Base-by-base conservation (phyloP, 2,888 invertebrate genomes). In the Mamestra brassicae region DNA sequence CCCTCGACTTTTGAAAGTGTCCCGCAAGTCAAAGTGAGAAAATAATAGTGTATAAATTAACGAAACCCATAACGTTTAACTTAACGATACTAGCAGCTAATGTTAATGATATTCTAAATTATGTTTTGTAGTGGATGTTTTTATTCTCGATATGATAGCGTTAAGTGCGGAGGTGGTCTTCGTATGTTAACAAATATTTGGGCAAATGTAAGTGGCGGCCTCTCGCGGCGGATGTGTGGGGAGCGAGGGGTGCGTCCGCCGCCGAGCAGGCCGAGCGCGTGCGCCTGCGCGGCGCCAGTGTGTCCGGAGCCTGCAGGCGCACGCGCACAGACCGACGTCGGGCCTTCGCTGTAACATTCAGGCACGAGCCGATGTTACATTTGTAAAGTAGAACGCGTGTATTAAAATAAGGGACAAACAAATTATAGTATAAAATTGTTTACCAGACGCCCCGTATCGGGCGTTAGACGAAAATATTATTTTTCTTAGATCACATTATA, bases 401-500 rank as follows among this genome's bases (percentile, higher is more conserved):
- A 89, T 89, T 92, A 92, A 89, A 85, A 85, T 95, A 94, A 95
- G 94, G 89, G 90, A 95, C 92, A 95, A 95, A 95, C 95, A 95
- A 96, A 95, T 94, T 93, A 94, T 96, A 95, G 95, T 94, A 94
- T 95, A 94, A 94, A 95, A 94, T 96, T 95, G 95, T 95, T 96
- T 95, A 95, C 94, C 93, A 95, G 90, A 90, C 94, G 94, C 92
- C 92, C 92, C 90, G 84, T 87, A 89, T 76, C 88, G 93, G 94
- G 94, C 90, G 94, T 93, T 96, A 96, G 96, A 94, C 95, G 95
- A 95, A 95, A 94, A 96, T 96, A 96, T 96, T 96, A 96, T 96
- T 96, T 96, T 96, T 96, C 96, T 96, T 96, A 96, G 96, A 96
- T 95, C 95, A 95, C 95, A 96, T 93, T 96, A 96, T 96, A 96